Percentiles rank a stretch among this genome's conserved stretches.
Conservation (phyloP, 2,113 vertebrate species). For the Sporophila hypoxantha region DNA sequence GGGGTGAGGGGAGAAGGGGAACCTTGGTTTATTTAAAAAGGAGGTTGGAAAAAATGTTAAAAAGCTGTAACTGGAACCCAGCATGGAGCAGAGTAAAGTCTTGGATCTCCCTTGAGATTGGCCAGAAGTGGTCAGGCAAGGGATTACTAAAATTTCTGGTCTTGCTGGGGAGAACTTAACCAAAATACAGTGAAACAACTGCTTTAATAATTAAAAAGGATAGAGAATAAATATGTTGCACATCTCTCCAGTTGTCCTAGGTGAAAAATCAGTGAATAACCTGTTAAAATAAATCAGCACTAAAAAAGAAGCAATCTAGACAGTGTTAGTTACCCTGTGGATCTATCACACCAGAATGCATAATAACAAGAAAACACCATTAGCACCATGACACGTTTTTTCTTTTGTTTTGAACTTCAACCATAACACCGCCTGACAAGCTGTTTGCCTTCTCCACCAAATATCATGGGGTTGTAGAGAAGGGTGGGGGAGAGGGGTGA, state of each 20-base stretch:
- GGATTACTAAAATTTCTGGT: not conserved
- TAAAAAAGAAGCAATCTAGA: conserved; percentile 16
- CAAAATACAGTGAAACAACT: not conserved
- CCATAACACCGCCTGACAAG: conserved; percentile 23
- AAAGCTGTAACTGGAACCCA: not conserved
- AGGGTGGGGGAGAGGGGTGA: not conserved
- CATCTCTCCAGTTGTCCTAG: not conserved
- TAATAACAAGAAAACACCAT: conserved; percentile 43
- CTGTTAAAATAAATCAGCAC: conserved; percentile 41
- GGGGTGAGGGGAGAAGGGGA: not conserved
- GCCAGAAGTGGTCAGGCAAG: not conserved
- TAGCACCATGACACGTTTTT: conserved; percentile 23
- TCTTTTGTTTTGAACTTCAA: conserved; percentile 32
- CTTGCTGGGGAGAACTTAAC: not conserved
- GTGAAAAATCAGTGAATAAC: conserved; percentile 37
- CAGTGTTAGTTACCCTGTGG: conserved; percentile 42
- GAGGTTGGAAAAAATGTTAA: not conserved
- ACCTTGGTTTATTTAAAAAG: not conserved
- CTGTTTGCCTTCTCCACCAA: conserved; percentile 33
- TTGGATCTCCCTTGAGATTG: not conserved
- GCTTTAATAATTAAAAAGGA: not conserved
- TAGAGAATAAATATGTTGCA: not conserved
- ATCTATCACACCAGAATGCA: conserved; percentile 26
- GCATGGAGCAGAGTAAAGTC: not conserved
- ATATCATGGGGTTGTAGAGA: not conserved